Conservation (phyloP, 2,113 vertebrate genomes). For the Callocephalon fimbriatum region DNA sequence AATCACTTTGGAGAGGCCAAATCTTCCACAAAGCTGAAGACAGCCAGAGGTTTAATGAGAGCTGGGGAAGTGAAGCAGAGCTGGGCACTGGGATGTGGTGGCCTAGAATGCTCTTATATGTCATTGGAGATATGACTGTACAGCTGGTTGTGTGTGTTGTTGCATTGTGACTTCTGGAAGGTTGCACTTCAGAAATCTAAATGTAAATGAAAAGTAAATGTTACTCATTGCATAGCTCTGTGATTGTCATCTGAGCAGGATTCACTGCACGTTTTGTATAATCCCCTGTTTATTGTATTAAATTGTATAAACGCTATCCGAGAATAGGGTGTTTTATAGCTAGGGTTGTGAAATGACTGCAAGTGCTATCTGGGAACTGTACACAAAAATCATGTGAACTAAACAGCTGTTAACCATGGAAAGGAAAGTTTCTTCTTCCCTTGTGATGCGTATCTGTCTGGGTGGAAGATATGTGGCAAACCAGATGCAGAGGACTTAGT, state of each 20-base stretch:
- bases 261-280: not conserved
- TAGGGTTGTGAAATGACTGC: not conserved
- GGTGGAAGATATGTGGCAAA: not conserved
- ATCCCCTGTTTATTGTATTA: not conserved
- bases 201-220: slow-evolving; percentile 10
- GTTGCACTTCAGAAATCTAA: not conserved
- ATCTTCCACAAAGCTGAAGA: not conserved
- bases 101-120: accelerated
- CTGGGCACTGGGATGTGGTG: not conserved
- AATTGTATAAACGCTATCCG: not conserved
- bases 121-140: accelerated
- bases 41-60: not conserved
- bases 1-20: not conserved
- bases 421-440: not conserved
- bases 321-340: not conserved
- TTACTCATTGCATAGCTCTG: not conserved
- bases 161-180: not conserved
- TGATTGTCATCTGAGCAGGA: not conserved
- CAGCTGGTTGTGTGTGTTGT: not conserved
- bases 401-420: not conserved
- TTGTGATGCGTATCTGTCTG: accelerated
- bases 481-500: not conserved
- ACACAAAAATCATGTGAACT: not conserved
- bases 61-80: not conserved
- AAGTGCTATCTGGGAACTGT: not conserved